Base-by-base conservation (phyloP, 1,140 invertebrate genomes). In the Drosophila erecta region DNA sequence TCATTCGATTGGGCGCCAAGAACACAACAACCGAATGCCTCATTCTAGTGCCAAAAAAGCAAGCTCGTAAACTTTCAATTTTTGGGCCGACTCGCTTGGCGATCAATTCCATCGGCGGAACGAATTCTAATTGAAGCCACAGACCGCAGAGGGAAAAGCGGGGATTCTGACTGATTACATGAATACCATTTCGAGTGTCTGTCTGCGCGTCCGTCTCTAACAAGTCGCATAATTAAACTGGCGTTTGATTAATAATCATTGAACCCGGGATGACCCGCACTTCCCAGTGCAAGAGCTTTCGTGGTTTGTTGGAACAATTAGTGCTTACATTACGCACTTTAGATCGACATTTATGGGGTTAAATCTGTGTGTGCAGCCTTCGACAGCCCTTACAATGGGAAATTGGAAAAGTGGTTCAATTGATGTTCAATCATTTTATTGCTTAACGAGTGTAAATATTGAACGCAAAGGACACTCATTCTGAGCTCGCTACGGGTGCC, bases 161-260 rank as follows among this genome's bases (percentile, higher is more conserved):
- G 53, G 37, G 54, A 37, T 46, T 54, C 64, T 61, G 59, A 75
- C 47, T 53, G 61, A 79, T 86, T 86, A 85, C 77, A 86, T 44
- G 46, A 55, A 15, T 8, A n/a, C 14, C 35, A 58, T 55, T 35
- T 59, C 51, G 30, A 38, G 3, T 60, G 61, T 50, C 69, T 60
- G 61, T 50, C 69, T 60, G 49, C 37, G 40, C 33, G 61, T 33
- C 43, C 40, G 54, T 38, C 64, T 70, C 46, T 58, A 58, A 70
- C 75, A 73, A 74, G 72, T 76, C 62, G 66, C 84, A 89, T 87
- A 89, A 89, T 89, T 89, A 83, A 84, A 66, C 76, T 77, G 79
- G 79, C 79, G 53, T 71, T 87, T 89, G 84, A 87, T 87, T 87
- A 89, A 87, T 79, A 87, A 86, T 87, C 83, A 74, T 87, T 86